phyloP scores from a whole-genome alignment of 2,113 vertebrate genomes.

The Lagenorhynchus albirostris region DNA sequence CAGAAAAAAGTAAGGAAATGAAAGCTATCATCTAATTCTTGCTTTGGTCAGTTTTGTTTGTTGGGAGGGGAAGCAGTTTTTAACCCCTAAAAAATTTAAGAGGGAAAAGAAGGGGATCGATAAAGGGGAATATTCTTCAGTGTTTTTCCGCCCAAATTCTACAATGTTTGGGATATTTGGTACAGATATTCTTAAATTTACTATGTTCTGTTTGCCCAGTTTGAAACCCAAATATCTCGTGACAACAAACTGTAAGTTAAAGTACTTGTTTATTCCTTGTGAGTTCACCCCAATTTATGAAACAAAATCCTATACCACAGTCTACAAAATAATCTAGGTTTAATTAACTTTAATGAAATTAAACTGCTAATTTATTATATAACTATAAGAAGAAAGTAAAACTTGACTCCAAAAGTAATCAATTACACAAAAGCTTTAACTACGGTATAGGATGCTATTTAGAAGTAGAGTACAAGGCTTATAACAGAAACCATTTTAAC shows the following conservation, averaged over 20 bases:
- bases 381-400: constrained; percentile 46
- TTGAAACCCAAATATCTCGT: constrained; percentile 21
- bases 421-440: not conserved
- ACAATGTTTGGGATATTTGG: not conserved
- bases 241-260: not conserved
- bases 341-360: constrained; percentile 30
- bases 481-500: constrained; percentile 36
- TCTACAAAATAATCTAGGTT: not conserved
- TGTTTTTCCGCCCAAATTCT: not conserved
- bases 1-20: constrained; percentile 37
- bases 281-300: not conserved
- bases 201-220: constrained; percentile 5
- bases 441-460: not conserved
- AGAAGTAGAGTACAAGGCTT: not conserved
- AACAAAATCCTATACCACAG: not conserved
- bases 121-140: constrained; percentile 28
- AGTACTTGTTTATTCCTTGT: constrained; percentile 6
- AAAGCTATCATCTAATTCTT: constrained; percentile 33
- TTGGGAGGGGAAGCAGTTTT: not conserved
- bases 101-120: constrained; percentile 34
- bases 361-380: constrained; percentile 13
- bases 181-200: constrained; percentile 39
- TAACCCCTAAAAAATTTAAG: not conserved
- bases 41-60: constrained; percentile 11
- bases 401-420: not conserved